Percentiles rank a stretch among this genome's conserved stretches.
These are phyloP conservation scores for Tridacna gigas DNA, from an alignment of 2,888 invertebrate genomes.

Conservation along the genomic window DNA sequence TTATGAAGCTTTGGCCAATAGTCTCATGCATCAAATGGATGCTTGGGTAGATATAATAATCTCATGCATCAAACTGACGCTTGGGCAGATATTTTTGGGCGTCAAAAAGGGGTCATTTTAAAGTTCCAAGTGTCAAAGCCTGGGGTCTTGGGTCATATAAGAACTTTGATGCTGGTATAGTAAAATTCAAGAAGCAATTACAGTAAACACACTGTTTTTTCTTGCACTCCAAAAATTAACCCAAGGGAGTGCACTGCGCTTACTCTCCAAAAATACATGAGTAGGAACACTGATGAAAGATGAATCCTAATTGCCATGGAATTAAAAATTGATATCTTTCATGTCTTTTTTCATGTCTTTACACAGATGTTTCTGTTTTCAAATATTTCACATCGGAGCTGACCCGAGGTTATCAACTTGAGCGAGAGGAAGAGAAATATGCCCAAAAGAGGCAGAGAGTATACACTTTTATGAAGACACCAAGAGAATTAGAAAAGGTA, in stretches of 20 bases:
- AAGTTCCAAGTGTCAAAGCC: no score
- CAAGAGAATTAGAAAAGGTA: constrained; percentile 89
- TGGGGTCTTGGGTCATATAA: no score
- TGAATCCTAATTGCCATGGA: not conserved
- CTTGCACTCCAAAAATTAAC: not conserved
- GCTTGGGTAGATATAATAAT: no score
- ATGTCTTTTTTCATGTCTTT: not conserved
- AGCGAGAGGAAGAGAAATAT: constrained; percentile 97
- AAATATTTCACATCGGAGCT: constrained; percentile 88
- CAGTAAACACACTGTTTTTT: no score
- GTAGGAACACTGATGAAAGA: not conserved
- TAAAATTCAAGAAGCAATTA: no score
- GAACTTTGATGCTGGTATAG: no score
- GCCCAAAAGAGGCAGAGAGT: constrained; percentile 96
- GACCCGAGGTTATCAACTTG: constrained; percentile 95
- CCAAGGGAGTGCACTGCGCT: not conserved
- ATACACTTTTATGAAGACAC: constrained; percentile 98
- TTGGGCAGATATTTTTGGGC: no score
- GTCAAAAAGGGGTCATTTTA: no score
- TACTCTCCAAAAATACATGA: not conserved
- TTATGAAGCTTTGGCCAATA: no score
- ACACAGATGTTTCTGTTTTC: constrained; percentile 74
- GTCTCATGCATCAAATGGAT: no score
- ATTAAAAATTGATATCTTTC: not conserved
- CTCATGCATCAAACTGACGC: no score